Conservation (phyloP, 1,140 invertebrate genomes). For the Drosophila takahashii region DNA sequence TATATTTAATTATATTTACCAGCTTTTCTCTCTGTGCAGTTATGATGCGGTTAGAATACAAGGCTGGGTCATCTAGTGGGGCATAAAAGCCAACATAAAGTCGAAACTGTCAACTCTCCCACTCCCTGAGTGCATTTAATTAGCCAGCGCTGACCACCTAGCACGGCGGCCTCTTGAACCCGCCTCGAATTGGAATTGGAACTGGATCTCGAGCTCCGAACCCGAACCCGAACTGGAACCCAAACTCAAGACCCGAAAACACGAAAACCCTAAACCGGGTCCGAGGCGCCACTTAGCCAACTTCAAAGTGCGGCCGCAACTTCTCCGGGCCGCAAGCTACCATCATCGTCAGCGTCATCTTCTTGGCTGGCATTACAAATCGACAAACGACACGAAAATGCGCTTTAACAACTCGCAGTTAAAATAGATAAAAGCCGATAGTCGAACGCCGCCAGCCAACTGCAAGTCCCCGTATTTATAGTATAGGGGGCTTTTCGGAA, state of each 20-base stretch:
- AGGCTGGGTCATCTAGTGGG: constrained; percentile 12
- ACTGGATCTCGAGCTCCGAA: no score
- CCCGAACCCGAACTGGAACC: not conserved
- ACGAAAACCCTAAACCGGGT: constrained; percentile 10
- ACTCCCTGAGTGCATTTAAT: constrained; percentile 59
- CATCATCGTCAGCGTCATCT: constrained; percentile 56
- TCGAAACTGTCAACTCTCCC: constrained; percentile 55
- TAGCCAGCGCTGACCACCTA: constrained; percentile 72
- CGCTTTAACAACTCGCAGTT: constrained; percentile 83
- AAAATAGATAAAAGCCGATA: constrained; percentile 84
- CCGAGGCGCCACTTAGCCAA: constrained; percentile 75
- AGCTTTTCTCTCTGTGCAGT: not conserved
- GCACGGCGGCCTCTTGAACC: constrained; percentile 73
- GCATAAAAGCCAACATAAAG: constrained; percentile 78
- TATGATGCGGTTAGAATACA: constrained; percentile 30
- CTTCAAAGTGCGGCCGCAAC: constrained; percentile 70
- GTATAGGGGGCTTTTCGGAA: not conserved
- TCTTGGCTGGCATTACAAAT: constrained; percentile 75
- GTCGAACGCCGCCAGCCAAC: constrained; percentile 62
- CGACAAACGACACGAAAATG: constrained; percentile 84
- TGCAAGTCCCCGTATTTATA: constrained; percentile 3
- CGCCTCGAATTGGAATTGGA: constrained; percentile 24
- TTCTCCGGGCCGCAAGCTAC: constrained; percentile 39
- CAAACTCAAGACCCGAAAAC: not conserved
- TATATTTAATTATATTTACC: no score